A percentile compares a stretch with the other conserved stretches of the same genome.
These are phyloP conservation scores for Bucco capensis DNA, from an alignment of 2,113 vertebrate genomes.

Conservation along the genomic window DNA sequence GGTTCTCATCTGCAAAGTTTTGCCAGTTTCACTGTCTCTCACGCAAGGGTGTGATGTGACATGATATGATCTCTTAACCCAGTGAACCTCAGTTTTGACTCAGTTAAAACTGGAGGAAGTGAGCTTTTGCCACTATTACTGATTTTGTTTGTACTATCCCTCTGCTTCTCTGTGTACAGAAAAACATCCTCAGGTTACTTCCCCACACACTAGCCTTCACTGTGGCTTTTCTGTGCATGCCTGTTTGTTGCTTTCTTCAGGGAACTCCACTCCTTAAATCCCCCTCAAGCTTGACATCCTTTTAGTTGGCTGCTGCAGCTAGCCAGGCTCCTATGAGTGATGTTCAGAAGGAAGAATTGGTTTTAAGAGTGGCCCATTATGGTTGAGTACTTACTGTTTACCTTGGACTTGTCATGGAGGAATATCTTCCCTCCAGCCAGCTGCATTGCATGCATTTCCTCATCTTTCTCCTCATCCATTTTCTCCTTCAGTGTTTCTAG, in stretches of 20 bases:
- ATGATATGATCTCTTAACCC: neutral
- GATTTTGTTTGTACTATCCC: neutral
- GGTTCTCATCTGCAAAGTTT: neutral
- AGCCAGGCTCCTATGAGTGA: neutral
- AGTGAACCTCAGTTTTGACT: fast-evolving
- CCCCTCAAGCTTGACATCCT: neutral
- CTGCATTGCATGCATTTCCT: neutral
- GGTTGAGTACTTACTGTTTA: neutral
- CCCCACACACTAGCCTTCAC: neutral
- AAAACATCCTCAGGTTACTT: neutral
- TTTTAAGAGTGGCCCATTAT: neutral
- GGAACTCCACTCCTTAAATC: neutral
- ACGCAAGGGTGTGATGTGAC: fast-evolving
- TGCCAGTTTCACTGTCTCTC: neutral
- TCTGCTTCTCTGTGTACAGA: fast-evolving
- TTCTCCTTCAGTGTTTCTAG: neutral
- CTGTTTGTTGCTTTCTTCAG: neutral
- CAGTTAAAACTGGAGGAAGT: neutral
- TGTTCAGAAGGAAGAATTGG: neutral
- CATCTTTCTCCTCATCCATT: neutral
- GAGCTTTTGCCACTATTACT: neutral
- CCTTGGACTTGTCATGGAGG: neutral
- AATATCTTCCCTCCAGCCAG: neutral
- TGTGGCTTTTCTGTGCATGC: fast-evolving
- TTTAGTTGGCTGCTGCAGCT: neutral